Base-by-base conservation (phyloP, 2,888 invertebrate genomes). In the Ophonus ardosiacus region DNA sequence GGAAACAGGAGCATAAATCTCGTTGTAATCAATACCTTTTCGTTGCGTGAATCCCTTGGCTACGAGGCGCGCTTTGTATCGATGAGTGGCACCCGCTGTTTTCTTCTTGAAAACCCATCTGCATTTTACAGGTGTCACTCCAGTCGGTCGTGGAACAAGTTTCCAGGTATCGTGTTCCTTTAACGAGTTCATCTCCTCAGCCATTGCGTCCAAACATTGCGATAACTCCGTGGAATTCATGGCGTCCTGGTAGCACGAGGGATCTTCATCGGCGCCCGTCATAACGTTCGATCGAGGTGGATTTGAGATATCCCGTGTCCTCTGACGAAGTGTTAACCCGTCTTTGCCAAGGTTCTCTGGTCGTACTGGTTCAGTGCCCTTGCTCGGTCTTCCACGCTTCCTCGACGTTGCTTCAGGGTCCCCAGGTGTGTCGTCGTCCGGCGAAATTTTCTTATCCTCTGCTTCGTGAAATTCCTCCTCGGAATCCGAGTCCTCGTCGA, bases 1-100 rank as follows among this genome's bases (percentile, higher is more conserved):
- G 21, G 59, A 61, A 31, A 81, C 81, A 7, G 57, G 71, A 51
- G 31, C 82, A 71, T 74, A 83, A 6, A 83, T 43, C 31, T 83
- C 83, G 7, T 76, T 59, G 43, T 83, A 76, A 57, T 83, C 74
- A 6, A 83, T 74, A 8, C 21, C 74, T 43, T 83, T 83, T 40
- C 51, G 57, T 65, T 31, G 65, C n/a, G 31, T 65, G 18, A 65
- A 65, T 65, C 65, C 65, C 17, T 65, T 65, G 2, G 65, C 65
- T 15, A 65, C 65, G 4, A 65, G 17, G 4, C 65, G 65, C 4
- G 65, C 65, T 40, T 61, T 61, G 61, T 4, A 61, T 61, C 61
- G 21, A 18, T 61, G 61, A 61, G 61, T 61, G 61, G 1, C 61
- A 61, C 61, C 2, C 61, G n/a, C 13, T 61, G 61, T 61, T n/a